Evolutionary conservation across 1,140 invertebrate species (phyloP), one percentile per base, ranked within the genome.

Genomic region (Aphaenogaster floridana): DNA sequence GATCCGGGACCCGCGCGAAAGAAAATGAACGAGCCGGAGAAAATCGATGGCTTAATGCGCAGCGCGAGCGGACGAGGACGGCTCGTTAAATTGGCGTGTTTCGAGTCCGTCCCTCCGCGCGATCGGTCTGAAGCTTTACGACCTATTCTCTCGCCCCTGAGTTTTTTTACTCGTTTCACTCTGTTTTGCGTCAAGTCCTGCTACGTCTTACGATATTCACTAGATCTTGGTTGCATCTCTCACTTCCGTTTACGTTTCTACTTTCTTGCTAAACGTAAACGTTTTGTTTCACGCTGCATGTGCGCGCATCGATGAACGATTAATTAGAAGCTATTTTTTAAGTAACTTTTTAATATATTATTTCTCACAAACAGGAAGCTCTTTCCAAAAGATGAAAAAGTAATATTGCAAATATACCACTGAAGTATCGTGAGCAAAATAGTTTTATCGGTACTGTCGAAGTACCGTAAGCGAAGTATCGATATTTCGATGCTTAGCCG

Each of bases 381-480:
- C 28, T 42, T 42, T 9, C 0, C 28, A 6, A 21, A 45, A 34
- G 64, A 45, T 34, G 17, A 74, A 59, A 36, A 61, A 48, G 21
- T 21, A 42, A 36, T 39, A 36, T 34, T 15, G 21, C 34, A 42
- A 42, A 3, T 36, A 3, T 36, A 48, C 7, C 8, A 36, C 36
- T 61, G 52, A 74, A 15, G 28, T 61, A 61, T 76, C 45, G 45
- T 50, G 28, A 74, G 8, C 48, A 48, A 72, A 83, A 69, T 69
- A 8, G 42, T 69, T 69, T 57, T 61, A 72, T 83, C 68, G 66
- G 28, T 48, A 74, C 28, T 36, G 11, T 42, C 17, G 17, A 72
- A 83, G 80, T 83, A 83, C 80, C 80, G 80, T 83, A 83, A 83
- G 66, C 68, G 39, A 74, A 59, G n/a, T 72, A 83, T 83, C 80